Evolutionary conservation across 2,113 vertebrate genomes (phyloP).

Genomic region (Alligator mississippiensis): DNA sequence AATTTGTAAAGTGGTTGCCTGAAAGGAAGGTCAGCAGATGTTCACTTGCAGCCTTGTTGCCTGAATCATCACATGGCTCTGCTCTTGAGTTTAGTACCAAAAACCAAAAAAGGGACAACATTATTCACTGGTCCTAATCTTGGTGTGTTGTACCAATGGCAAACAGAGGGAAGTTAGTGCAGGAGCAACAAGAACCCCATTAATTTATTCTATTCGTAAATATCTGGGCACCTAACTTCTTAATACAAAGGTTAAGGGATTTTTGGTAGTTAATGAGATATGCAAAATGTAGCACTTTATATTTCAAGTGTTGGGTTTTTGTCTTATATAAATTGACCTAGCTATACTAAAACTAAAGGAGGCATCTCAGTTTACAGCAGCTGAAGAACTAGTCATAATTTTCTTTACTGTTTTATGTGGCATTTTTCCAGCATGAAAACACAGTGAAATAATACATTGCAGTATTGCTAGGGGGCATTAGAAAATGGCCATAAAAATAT

Average conservation of each 20-base stretch:
- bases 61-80: background rate
- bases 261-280: background rate
- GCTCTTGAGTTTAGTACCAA: background rate
- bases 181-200: background rate
- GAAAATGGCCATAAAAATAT: conserved; percentile 2
- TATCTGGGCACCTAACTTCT: background rate
- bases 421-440: conserved; percentile 44
- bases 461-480: background rate
- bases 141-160: background rate
- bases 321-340: conserved; percentile 31
- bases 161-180: background rate
- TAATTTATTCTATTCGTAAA: conserved; percentile 8
- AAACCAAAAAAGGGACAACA: background rate
- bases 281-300: conserved; percentile 29
- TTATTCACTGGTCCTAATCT: background rate
- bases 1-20: background rate
- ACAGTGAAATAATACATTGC: conserved; percentile 17
- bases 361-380: conserved; percentile 48
- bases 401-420: conserved; percentile 25
- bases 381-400: conserved; percentile 60
- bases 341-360: conserved; percentile 20
- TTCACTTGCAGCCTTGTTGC: background rate
- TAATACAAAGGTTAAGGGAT: background rate
- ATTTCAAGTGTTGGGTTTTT: conserved; percentile 35
- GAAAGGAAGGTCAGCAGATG: background rate